Evolutionary conservation across 2,113 vertebrate genomes (phyloP).

Genomic region (Trichomycterus rosablanca): DNA sequence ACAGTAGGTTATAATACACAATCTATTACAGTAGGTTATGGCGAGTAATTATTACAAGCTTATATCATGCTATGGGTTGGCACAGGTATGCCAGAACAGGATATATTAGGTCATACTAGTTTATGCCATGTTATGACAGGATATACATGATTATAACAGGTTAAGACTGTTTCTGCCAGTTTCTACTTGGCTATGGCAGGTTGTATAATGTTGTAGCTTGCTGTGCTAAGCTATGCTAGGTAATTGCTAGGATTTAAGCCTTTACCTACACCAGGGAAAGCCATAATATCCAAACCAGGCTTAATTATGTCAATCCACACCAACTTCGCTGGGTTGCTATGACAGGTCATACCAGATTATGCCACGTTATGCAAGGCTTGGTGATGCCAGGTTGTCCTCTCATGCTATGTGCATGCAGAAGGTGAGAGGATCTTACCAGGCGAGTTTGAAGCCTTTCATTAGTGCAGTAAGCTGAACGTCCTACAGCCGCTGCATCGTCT

Average conservation of each 20-base stretch:
- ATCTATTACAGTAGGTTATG: no score
- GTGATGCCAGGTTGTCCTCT: not conserved
- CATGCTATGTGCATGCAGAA: not conserved
- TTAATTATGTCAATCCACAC: no score
- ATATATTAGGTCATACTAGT: not conserved
- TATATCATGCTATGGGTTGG: no score
- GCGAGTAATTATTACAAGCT: no score
- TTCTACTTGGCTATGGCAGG: not conserved
- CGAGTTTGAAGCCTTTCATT: conserved; percentile 90
- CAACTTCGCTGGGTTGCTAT: no score
- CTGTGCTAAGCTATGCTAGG: no score
- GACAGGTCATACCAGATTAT: not conserved
- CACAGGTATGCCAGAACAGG: no score
- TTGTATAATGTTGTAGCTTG: no score
- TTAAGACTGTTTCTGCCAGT: not conserved
- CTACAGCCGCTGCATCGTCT: conserved; percentile 64
- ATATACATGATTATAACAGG: not conserved
- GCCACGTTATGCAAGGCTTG: not conserved
- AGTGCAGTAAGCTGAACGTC: conserved; percentile 67
- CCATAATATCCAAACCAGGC: no score
- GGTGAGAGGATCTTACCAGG: conserved; percentile 72
- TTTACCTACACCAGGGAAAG: no score
- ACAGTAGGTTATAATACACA: no score
- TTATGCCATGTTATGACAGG: not conserved
- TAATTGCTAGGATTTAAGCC: not conserved